Evolutionary conservation across 1,140 invertebrate genomes (phyloP), one percentile per base, ranked within the genome.

Genomic region (Brachionus koreanus): DNA sequence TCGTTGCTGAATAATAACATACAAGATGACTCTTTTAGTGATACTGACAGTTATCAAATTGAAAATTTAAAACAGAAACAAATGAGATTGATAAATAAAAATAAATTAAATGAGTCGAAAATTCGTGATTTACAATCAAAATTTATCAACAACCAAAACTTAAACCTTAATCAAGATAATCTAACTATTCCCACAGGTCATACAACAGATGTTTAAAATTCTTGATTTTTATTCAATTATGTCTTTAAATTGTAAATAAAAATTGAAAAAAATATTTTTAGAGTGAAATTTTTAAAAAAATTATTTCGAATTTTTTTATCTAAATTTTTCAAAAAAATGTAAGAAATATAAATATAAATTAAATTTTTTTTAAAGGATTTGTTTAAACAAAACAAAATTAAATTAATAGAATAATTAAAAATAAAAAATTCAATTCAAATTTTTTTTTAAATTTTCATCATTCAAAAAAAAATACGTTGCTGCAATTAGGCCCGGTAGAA

Each of bases 41-140:
- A 69, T 5, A 69, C 65, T 16, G 65, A 69, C 16, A 69, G 65
- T 10, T 69, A 69, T 39, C 16, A 39, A 69, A 3, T 16, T 39
- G 65, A 69, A 69, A 69, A 69, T 69, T 69, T 69, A 37, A 69
- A 39, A 69, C 33, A 37, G 6, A 69, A 69, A 69, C 65, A 69
- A 69, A 37, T 37, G 37, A 39, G 19, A 37, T 39, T 37, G 37
- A 37, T 39, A 16, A 69, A 69, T 19, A 69, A 39, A 16, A 37
- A 37, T 0, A 35, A 19, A 43, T n/a, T 19, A 6, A 3, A 39
- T 7, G 35, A 37, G 33, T 69, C 37, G 3, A 69, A 69, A 65
- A 65, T 65, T 33, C 25, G 33, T 6, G n/a, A 65, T 65, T 65
- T 65, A 10, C 63, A 63, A 12, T 63, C 57, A 13, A 65, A 65